phyloP scores from a whole-genome alignment of 1,140 invertebrate genomes.

The Drosophila sturtevanti region DNA sequence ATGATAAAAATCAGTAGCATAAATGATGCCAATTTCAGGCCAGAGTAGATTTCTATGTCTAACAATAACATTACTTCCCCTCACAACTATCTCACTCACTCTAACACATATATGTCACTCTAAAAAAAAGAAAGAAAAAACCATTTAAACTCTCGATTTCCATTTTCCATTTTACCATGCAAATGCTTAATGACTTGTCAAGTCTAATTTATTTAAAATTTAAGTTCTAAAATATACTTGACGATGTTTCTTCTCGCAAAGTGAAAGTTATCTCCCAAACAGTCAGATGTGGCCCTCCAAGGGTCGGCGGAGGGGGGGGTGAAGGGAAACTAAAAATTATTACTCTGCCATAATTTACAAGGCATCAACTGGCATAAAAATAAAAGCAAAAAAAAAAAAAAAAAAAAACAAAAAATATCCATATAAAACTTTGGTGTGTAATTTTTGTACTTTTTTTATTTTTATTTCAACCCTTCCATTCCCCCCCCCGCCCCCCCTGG shows the following conservation, averaged over 20 bases:
- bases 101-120: not conserved
- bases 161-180: not conserved
- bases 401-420: no score
- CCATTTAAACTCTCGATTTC: constrained; percentile 8
- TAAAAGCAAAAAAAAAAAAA: not conserved
- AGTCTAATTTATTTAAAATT: constrained; percentile 6
- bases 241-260: not conserved
- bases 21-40: constrained; percentile 67
- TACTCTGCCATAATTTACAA: constrained; percentile 25
- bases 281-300: not conserved
- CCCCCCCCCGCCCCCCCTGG: not conserved
- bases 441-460: not conserved
- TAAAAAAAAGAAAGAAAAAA: not conserved
- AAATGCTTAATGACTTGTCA: constrained; percentile 7
- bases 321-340: constrained; percentile 4
- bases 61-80: not conserved
- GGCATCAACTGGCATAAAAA: constrained; percentile 10
- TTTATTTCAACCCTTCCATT: not conserved
- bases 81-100: not conserved
- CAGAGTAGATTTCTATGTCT: constrained; percentile 63
- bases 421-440: constrained; percentile 1
- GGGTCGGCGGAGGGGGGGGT: not conserved
- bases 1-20: constrained; percentile 44
- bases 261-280: not conserved
- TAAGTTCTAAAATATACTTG: not conserved